phyloP scores from a whole-genome alignment of 1,140 invertebrate genomes.

The Brachionus plicatilis region DNA sequence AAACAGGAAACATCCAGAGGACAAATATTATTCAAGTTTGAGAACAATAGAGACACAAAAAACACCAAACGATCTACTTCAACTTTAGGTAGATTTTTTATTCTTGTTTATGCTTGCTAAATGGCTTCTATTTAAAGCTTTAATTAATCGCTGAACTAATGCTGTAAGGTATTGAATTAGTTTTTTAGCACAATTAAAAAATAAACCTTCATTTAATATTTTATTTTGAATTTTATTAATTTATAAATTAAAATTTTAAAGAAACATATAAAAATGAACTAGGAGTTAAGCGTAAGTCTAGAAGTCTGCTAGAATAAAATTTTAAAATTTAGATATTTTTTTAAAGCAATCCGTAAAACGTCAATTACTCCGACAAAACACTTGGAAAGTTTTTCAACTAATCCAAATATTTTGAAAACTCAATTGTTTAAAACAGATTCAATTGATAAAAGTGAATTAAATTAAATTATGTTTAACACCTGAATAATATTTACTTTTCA shows the following conservation, averaged over 20 bases:
- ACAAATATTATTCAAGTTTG: not conserved
- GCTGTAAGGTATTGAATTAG: not conserved
- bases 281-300: constrained; percentile 14
- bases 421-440: not conserved
- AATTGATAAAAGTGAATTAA: not conserved
- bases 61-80: not conserved
- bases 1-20: not conserved
- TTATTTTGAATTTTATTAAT: too few relatives aligned
- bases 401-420: not conserved
- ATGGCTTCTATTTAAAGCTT: not conserved
- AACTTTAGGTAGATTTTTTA: not conserved
- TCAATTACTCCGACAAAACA: constrained; percentile 28
- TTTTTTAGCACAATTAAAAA: not conserved
- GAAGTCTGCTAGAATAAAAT: not conserved
- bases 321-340: not conserved
- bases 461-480: not conserved
- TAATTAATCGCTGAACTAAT: not conserved
- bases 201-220: not conserved
- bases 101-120: not conserved
- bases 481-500: not conserved
- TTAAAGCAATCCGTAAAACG: not conserved
- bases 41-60: not conserved
- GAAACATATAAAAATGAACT: constrained; percentile 30
- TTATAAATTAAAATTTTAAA: not conserved
- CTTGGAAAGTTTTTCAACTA: constrained; percentile 27